Percentiles rank a stretch among this genome's conserved stretches.
Evolutionary conservation across 2,113 vertebrate genomes (phyloP).

Genomic region (Lynx canadensis): DNA sequence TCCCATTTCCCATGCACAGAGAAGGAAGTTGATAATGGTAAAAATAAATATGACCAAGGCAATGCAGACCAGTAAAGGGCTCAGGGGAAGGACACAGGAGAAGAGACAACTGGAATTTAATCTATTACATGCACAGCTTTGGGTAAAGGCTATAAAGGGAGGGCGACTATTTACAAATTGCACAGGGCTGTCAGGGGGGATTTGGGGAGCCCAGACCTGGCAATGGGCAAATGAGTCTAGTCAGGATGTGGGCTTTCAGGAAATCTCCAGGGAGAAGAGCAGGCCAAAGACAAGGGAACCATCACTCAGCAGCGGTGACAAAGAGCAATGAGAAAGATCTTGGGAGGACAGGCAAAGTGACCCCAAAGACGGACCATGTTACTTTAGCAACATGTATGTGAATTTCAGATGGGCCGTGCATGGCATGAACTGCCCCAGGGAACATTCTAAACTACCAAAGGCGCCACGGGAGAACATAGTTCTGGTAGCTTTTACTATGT

Average conservation of each 20-base stretch:
- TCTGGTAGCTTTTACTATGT: not conserved
- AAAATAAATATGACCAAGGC: not conserved
- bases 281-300: not conserved
- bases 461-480: fast-evolving
- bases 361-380: not conserved
- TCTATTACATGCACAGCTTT: not conserved
- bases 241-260: not conserved
- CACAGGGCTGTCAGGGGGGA: not conserved
- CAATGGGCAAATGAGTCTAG: not conserved
- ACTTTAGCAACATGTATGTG: not conserved
- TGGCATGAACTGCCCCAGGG: too few relatives aligned
- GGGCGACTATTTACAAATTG: not conserved
- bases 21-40: not conserved
- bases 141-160: not conserved
- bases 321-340: not conserved
- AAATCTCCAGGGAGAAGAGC: not conserved
- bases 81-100: not conserved
- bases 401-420: not conserved
- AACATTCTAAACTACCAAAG: not conserved
- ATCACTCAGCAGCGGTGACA: not conserved
- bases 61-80: not conserved
- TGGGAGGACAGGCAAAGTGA: too few relatives aligned
- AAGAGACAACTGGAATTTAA: not conserved
- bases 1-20: not conserved
- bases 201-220: not conserved